A percentile compares a stretch with the other conserved stretches of the same genome.
Evolutionary conservation across 2,888 invertebrate genomes (phyloP).

Genomic region (Netelia melanura): DNA sequence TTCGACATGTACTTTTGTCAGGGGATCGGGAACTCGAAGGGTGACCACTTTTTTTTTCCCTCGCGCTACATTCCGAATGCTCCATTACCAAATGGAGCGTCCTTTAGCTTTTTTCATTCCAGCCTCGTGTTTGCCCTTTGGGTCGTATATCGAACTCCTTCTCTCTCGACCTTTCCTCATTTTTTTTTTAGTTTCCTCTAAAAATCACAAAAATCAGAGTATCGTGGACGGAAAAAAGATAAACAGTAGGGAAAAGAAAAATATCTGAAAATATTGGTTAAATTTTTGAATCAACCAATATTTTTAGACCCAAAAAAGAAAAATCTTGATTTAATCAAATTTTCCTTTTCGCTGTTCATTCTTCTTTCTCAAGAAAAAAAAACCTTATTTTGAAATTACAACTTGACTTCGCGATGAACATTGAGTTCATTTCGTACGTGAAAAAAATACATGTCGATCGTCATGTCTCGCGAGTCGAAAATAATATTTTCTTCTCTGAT

Average conservation of each 20-base stretch:
- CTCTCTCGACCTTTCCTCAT: no score
- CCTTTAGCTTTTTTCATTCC: background rate
- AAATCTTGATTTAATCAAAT: background rate
- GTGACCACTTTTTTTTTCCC: background rate
- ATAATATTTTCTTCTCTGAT: background rate
- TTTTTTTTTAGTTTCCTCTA: no score
- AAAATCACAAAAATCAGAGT: background rate
- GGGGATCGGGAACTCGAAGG: background rate
- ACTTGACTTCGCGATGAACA: background rate
- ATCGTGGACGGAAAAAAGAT: background rate
- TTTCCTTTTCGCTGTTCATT: slow-evolving; percentile 4
- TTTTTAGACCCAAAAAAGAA: no score
- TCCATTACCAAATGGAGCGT: slow-evolving; percentile 2
- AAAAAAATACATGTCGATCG: background rate
- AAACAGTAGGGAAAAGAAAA: background rate
- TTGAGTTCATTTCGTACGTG: background rate
- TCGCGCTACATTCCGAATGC: background rate
- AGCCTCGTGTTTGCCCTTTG: background rate
- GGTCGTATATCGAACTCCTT: no score
- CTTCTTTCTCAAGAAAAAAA: background rate
- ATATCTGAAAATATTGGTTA: no score
- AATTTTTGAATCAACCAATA: no score
- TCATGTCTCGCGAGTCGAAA: background rate
- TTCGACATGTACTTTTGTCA: background rate
- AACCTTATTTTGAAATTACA: background rate